These are phyloP conservation scores for Poeciliopsis retropinna DNA, from an alignment of 2,113 vertebrate genomes.

Conservation along the genomic window DNA sequence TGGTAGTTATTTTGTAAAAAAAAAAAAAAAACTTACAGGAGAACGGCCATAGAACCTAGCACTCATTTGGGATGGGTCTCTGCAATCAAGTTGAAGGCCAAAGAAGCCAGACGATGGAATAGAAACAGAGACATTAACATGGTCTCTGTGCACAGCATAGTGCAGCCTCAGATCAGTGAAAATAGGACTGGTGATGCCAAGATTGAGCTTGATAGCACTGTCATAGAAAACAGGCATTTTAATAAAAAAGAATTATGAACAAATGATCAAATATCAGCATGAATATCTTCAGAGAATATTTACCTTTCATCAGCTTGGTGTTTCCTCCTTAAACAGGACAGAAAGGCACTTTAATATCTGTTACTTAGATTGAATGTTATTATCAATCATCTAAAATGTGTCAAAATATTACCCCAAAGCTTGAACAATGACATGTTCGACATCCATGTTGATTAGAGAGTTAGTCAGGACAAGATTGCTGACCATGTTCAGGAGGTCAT, in stretches of 20 bases:
- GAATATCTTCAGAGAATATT: background rate
- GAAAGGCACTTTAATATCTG: background rate
- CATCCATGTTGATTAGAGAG: slow-evolving; percentile 80
- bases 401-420: slow-evolving; percentile 75
- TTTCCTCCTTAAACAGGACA: slow-evolving; percentile 48
- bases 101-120: slow-evolving; percentile 83
- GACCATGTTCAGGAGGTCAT: slow-evolving; percentile 55
- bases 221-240: slow-evolving; percentile 11
- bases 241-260: background rate
- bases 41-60: slow-evolving; percentile 80
- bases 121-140: slow-evolving; percentile 71
- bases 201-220: slow-evolving; percentile 72
- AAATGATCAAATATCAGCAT: background rate
- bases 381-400: background rate
- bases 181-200: slow-evolving; percentile 85
- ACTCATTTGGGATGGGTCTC: slow-evolving; percentile 54
- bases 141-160: slow-evolving; percentile 59
- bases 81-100: slow-evolving; percentile 67
- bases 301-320: slow-evolving; percentile 55
- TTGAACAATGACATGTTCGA: slow-evolving; percentile 69
- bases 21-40: slow-evolving; percentile 77
- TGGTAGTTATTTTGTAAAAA: background rate
- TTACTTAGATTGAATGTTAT: background rate
- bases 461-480: slow-evolving; percentile 80
- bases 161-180: slow-evolving; percentile 82